Evolutionary conservation across 2,888 invertebrate genomes (phyloP), one percentile per base, ranked within the genome.

Genomic region (Harpagoxenus sublaevis): DNA sequence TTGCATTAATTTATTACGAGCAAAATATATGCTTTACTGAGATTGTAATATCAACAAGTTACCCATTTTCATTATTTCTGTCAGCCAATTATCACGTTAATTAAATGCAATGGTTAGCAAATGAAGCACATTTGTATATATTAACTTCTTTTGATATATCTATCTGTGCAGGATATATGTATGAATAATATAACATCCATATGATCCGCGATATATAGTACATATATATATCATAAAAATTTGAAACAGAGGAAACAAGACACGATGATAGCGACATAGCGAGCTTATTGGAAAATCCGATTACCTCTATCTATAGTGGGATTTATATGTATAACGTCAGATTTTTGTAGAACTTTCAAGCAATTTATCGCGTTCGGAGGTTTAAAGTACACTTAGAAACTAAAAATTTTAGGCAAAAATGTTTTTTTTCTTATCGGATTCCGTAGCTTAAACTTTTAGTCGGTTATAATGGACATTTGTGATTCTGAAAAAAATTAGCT

Each of bases 61-160:
- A 79, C 48, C 73, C 79, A 73, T 81, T 81, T 81, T 81, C 79
- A 81, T 81, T 73, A 81, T 81, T 81, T 81, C 73, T 73, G 28
- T 39, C 73, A 51, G 42, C 45, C 74, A 81, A 81, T 81, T 81
- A 81, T 73, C 48, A 18, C 35, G 57, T 68, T 81, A 73, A 81
- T 81, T 81, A 81, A 81, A 81, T 81, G 60, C 79, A 81, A 81
- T 39, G 18, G 18, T 48, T 48, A 71, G 12, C 39, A 73, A 81
- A 81, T 81, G 60, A 60, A 73, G 73, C 39, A 18, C 23, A 10
- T 68, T 15, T 78, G 39, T 68, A 57, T 62, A 62, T 60, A 53
- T 79, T 71, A 28, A 35, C 35, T 57, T 73, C 60, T 79, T 79
- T 73, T 28, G 39, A 45, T 15, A 48, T 57, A 39, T 39, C 31